Percentiles rank a stretch among this genome's conserved stretches.
Evolutionary conservation across 2,113 vertebrate species (phyloP).

Genomic region (Tupaia tana): DNA sequence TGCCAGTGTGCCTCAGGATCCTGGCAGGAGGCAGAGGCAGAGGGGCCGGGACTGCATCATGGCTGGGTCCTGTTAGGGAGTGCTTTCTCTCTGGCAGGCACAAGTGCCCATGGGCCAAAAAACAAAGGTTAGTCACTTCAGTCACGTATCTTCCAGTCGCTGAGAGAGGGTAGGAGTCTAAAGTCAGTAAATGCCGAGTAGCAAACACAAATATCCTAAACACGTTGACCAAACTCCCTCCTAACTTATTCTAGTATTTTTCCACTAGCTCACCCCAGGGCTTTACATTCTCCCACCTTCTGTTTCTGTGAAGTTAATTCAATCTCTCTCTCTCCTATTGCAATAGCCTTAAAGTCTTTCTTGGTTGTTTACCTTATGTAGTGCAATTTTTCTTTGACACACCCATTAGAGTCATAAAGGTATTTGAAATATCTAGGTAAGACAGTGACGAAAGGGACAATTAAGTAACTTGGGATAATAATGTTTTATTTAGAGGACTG

Average conservation of each 20-base stretch:
- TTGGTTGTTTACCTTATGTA: background rate
- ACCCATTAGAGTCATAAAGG: background rate
- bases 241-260: background rate
- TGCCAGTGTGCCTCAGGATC: too few relatives aligned
- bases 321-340: background rate
- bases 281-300: background rate
- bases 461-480: background rate
- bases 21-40: too few relatives aligned
- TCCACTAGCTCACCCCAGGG: background rate
- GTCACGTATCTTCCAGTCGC: background rate
- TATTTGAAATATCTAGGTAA: conserved; percentile 29
- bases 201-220: background rate
- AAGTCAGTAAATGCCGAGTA: background rate
- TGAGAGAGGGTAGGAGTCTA: background rate
- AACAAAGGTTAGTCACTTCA: too few relatives aligned
- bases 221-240: background rate
- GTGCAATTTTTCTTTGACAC: background rate
- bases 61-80: too few relatives aligned
- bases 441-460: conserved; percentile 5
- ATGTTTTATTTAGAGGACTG: background rate
- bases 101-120: too few relatives aligned
- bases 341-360: background rate
- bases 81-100: too few relatives aligned
- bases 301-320: background rate
- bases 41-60: too few relatives aligned